Evolutionary conservation across 2,113 vertebrate species (phyloP).

Genomic region (Willisornis vidua): DNA sequence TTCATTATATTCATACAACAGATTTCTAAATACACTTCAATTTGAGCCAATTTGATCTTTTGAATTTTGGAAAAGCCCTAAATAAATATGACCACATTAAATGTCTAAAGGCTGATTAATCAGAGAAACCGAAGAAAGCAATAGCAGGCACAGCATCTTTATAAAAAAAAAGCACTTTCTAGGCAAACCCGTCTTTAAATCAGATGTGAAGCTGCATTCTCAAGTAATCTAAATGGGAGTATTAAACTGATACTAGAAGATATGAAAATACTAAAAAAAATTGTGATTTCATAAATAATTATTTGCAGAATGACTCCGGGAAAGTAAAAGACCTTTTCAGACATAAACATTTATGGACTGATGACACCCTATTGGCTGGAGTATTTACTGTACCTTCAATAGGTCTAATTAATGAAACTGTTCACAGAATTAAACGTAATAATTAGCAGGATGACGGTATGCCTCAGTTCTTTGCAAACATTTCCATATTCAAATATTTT

Average conservation of each 20-base stretch:
- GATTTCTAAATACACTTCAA: background rate
- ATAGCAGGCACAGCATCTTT: background rate
- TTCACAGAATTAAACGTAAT: background rate
- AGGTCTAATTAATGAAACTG: background rate
- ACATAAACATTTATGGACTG: slow-evolving; percentile 22
- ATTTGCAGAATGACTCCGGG: slow-evolving; percentile 36
- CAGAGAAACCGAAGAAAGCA: background rate
- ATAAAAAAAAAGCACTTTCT: background rate
- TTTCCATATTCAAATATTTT: background rate
- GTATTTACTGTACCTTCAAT: background rate
- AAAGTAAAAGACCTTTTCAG: background rate
- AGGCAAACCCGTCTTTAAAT: background rate
- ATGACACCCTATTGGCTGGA: background rate
- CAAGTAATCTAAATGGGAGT: background rate
- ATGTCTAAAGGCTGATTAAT: background rate
- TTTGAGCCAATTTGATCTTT: background rate
- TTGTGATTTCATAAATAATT: slow-evolving; percentile 13
- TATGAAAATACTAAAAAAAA: background rate
- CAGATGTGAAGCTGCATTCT: background rate
- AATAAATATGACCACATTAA: background rate
- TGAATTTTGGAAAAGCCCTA: background rate
- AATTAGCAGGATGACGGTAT: background rate
- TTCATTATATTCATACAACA: background rate
- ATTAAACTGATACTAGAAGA: background rate
- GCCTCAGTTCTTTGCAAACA: background rate